Percentiles rank a stretch among this genome's conserved stretches.
Conservation (phyloP, 2,888 invertebrate species). For the Girardia tigrina region DNA sequence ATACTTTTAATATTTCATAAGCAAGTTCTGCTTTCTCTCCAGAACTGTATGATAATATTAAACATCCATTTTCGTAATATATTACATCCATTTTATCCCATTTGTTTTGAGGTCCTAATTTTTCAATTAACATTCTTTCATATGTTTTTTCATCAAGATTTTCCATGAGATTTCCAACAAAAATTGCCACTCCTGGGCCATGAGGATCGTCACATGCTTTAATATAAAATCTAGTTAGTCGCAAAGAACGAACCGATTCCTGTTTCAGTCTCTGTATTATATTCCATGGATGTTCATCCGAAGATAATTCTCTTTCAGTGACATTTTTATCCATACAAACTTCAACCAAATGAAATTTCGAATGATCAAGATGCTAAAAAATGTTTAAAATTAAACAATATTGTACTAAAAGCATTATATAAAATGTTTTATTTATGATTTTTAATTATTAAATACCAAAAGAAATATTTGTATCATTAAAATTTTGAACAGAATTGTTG, state of each 20-base stretch:
- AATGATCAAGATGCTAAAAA: slow-evolving; percentile 50
- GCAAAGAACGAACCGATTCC: slow-evolving; percentile 93
- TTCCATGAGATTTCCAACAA: slow-evolving; percentile 80
- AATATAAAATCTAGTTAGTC: slow-evolving; percentile 92
- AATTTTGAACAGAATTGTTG: too few relatives aligned
- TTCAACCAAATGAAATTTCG: slow-evolving; percentile 76
- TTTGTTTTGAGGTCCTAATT: slow-evolving; percentile 78
- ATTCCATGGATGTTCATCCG: slow-evolving; percentile 47
- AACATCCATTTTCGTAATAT: slow-evolving; percentile 97
- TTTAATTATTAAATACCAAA: too few relatives aligned
- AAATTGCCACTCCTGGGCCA: slow-evolving; percentile 85
- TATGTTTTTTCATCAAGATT: slow-evolving; percentile 81
- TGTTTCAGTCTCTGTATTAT: slow-evolving; percentile 42
- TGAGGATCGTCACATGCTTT: slow-evolving; percentile 95
- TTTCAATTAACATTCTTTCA: slow-evolving; percentile 84
- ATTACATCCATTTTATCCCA: slow-evolving; percentile 68
- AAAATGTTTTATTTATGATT: too few relatives aligned
- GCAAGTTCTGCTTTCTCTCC: slow-evolving; percentile 79
- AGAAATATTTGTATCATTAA: too few relatives aligned
- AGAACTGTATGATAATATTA: slow-evolving; percentile 91
- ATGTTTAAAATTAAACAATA: too few relatives aligned
- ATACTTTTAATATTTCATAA: slow-evolving; percentile 64
- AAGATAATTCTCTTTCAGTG: slow-evolving; percentile 44
- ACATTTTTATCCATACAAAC: slow-evolving; percentile 60
- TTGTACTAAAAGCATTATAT: too few relatives aligned